A percentile compares a stretch with the other conserved stretches of the same genome.
Conservation (phyloP, 2,797 vertebrate genomes). For the Netta rufina region DNA sequence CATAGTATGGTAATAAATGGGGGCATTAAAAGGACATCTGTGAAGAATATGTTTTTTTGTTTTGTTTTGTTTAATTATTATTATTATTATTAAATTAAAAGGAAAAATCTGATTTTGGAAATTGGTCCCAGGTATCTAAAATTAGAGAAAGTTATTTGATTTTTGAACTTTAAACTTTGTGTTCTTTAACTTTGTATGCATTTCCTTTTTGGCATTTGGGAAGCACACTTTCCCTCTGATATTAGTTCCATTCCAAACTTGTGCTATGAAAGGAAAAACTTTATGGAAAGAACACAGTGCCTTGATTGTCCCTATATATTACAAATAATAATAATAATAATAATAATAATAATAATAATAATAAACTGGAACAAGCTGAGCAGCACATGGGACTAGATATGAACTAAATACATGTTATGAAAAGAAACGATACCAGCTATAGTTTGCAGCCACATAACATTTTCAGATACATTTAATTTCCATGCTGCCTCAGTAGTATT, state of each 20-base stretch:
- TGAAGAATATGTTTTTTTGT: neutral
- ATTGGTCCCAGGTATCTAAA: neutral
- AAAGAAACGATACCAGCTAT: neutral
- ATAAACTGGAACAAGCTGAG: neutral
- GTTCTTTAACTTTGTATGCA: neutral
- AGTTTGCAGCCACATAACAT: neutral
- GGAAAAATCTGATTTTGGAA: neutral
- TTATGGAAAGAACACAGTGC: constrained; percentile 42
- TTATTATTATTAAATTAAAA: neutral
- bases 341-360: neutral
- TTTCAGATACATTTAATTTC: constrained; percentile 11
- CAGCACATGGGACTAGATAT: constrained; percentile 10
- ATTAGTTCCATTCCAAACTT: constrained; percentile 20
- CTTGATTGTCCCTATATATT: neutral
- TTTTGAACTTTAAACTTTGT: neutral
- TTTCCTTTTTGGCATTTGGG: constrained; percentile 1
- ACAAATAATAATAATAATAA: neutral
- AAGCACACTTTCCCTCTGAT: neutral
- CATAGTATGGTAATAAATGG: constrained; percentile 1
- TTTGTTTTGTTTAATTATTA: neutral
- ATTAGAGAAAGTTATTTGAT: neutral
- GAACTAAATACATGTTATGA: neutral
- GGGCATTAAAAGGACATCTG: neutral
- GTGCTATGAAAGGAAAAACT: constrained; percentile 19
- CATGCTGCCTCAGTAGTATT: neutral